phyloP scores from a whole-genome alignment of 2,797 vertebrate species.

The Pelobates cultripes region DNA sequence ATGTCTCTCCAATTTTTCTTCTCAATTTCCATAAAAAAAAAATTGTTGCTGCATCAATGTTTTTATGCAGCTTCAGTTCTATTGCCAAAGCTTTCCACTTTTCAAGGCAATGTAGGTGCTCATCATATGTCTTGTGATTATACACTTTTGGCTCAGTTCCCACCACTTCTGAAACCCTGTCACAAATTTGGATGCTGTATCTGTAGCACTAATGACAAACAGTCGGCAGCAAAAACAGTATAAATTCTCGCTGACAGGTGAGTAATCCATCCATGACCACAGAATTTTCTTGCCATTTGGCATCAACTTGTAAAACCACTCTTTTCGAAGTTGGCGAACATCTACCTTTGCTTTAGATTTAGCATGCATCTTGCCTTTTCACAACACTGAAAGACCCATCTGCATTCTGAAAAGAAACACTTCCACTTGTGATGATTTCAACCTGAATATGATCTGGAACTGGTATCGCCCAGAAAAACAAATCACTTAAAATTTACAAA shows the following conservation, averaged over 20 bases:
- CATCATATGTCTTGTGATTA: neutral
- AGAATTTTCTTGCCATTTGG: neutral
- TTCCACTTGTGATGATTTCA: neutral
- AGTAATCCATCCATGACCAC: slow-evolving; percentile 9
- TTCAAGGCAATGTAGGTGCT: slow-evolving; percentile 4
- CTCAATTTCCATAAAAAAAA: neutral
- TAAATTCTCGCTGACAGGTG: neutral
- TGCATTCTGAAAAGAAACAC: neutral
- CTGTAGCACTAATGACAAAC: neutral
- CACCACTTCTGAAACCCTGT: slow-evolving; percentile 13
- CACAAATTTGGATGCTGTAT: slow-evolving; percentile 1
- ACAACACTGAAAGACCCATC: neutral
- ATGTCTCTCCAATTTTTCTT: slow-evolving; percentile 5
- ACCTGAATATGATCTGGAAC: neutral
- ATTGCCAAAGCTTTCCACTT: neutral
- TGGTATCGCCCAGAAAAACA: too few relatives aligned
- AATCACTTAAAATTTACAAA: too few relatives aligned
- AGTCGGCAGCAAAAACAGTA: slow-evolving; percentile 8
- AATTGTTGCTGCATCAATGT: neutral
- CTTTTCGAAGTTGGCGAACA: neutral
- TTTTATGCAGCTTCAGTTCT: neutral
- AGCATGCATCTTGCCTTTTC: neutral
- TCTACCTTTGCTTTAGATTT: neutral
- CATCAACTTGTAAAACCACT: neutral
- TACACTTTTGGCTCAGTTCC: neutral